phyloP scores from a whole-genome alignment of 2,113 vertebrate species.

The Lophochroa leadbeateri region DNA sequence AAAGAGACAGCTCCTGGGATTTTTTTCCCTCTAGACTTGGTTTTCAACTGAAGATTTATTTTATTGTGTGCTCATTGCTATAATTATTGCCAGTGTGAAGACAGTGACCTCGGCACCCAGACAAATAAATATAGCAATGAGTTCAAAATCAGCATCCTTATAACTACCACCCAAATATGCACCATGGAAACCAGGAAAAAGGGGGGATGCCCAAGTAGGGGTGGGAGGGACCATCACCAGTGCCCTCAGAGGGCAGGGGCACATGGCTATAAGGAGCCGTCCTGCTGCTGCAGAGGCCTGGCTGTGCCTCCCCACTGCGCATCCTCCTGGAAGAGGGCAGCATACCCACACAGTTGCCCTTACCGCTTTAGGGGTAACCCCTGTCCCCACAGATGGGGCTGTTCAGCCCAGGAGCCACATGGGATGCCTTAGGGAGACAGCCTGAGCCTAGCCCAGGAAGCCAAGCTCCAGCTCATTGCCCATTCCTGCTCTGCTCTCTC shows the following conservation, averaged over 20 bases:
- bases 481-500: background rate
- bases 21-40: background rate
- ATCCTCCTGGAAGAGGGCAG: background rate
- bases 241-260: background rate
- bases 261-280: background rate
- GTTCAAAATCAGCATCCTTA: background rate
- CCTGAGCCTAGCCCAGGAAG: rapidly evolving
- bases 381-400: rapidly evolving
- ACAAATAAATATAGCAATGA: background rate
- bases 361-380: background rate
- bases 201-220: background rate
- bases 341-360: background rate
- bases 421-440: background rate
- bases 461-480: background rate
- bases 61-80: background rate
- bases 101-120: background rate
- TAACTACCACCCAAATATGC: background rate
- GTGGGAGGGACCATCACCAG: background rate
- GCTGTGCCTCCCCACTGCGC: background rate
- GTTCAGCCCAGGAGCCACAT: rapidly evolving
- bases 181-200: background rate
- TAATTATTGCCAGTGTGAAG: background rate
- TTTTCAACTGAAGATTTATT: background rate
- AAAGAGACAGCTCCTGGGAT: background rate
- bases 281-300: rapidly evolving